These are phyloP conservation scores for Arctia plantaginis DNA, from an alignment of 2,888 invertebrate species.

Conservation along the genomic window DNA sequence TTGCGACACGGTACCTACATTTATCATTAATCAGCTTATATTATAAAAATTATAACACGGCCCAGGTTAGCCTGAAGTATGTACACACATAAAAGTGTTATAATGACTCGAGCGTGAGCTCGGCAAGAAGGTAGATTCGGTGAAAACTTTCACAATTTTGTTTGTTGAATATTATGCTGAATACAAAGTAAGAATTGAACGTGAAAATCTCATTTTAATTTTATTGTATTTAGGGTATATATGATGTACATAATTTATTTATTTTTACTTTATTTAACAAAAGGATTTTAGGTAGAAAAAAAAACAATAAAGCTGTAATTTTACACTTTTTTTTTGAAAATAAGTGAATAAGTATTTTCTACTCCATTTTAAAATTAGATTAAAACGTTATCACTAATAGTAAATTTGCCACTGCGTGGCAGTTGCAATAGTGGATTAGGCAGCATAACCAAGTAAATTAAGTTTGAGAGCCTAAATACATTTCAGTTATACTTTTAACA, in stretches of 20 bases:
- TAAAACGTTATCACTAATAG: no score
- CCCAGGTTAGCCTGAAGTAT: not conserved
- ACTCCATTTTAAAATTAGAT: not conserved
- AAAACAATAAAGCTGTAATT: not conserved
- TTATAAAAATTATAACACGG: not conserved
- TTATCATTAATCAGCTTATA: not conserved
- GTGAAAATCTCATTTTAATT: not conserved
- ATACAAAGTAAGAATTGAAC: no score
- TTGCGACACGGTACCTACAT: not conserved
- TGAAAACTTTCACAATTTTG: not conserved
- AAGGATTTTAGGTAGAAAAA: no score
- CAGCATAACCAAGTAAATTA: not conserved
- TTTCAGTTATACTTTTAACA: constrained; percentile 7
- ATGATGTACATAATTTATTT: no score
- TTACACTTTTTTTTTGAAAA: no score
- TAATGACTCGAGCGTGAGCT: not conserved
- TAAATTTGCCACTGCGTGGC: not conserved
- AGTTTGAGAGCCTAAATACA: not conserved
- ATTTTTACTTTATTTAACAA: no score
- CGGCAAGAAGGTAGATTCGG: not conserved
- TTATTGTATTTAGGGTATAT: not conserved
- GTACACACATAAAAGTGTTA: not conserved
- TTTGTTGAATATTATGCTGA: not conserved
- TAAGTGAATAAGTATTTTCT: no score
- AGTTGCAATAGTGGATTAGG: not conserved